A percentile compares a stretch with the other conserved stretches of the same genome.
Conservation (phyloP, 2,797 vertebrate genomes). For the Brachyrhaphis roseni region DNA sequence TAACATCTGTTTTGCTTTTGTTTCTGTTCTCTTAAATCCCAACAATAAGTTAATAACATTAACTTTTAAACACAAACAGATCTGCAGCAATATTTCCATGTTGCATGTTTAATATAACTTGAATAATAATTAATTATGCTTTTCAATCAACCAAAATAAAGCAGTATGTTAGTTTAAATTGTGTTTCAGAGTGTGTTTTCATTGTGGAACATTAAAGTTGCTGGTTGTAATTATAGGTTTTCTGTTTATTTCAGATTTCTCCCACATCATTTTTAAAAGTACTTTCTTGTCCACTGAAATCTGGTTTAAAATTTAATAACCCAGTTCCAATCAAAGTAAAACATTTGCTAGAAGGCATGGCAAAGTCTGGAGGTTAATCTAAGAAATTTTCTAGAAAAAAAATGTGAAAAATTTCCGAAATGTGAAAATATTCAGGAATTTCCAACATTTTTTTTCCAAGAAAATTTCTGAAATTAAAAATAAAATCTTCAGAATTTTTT, state of each 20-base stretch:
- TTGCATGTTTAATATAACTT: not conserved
- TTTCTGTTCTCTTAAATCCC: not conserved
- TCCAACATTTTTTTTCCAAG: too few species aligned
- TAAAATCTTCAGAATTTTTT: too few species aligned
- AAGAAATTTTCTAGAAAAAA: too few species aligned
- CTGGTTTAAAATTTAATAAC: not conserved
- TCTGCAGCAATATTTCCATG: not conserved
- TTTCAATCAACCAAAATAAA: not conserved
- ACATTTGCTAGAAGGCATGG: too few species aligned
- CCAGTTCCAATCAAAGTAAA: not conserved
- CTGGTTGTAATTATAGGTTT: not conserved
- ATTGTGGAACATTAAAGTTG: not conserved
- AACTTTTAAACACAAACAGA: not conserved
- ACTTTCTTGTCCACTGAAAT: not conserved
- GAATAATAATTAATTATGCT: not conserved
- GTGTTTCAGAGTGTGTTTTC: not conserved
- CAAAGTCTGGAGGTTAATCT: too few species aligned
- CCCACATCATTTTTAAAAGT: not conserved
- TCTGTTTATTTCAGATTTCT: not conserved
- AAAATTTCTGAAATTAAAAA: too few species aligned
- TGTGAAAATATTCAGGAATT: too few species aligned
- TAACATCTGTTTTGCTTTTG: not conserved
- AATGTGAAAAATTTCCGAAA: too few species aligned
- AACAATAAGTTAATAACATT: not conserved
- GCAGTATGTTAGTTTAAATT: not conserved